Conservation (phyloP, 2,113 vertebrate species). For the Numenius arquata region DNA sequence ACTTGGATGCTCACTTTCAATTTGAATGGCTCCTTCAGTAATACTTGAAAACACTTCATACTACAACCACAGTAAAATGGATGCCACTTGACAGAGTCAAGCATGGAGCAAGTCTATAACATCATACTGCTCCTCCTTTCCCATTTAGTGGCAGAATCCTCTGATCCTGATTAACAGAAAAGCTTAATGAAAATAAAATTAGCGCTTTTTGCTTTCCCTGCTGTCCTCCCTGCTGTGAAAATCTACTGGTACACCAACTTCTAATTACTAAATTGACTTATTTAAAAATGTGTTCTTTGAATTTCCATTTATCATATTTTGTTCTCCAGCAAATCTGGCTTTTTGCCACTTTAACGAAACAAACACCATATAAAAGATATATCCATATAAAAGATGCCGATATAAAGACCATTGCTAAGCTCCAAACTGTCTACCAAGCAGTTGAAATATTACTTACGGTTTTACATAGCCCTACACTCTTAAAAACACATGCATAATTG, state of each 20-base stretch:
- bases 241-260: not conserved
- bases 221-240: conserved; percentile 39
- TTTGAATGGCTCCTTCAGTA: conserved; percentile 5
- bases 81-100: conserved; percentile 27
- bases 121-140: not conserved
- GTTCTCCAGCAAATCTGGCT: not conserved
- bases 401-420: not conserved
- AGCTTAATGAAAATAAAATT: conserved; percentile 57
- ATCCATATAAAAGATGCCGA: not conserved
- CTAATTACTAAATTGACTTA: conserved; percentile 43
- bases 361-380: too few relatives aligned
- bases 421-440: not conserved
- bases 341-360: not conserved
- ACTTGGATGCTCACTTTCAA: not conserved
- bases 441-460: not conserved
- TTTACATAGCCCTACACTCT: not conserved
- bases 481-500: not conserved
- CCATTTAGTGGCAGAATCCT: not conserved
- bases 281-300: not conserved
- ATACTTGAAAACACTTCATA: conserved; percentile 34
- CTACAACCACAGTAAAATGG: not conserved
- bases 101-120: not conserved
- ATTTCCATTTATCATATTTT: conserved; percentile 11
- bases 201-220: not conserved
- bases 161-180: conserved; percentile 26